Evolutionary conservation across 37 sponge, comb jelly and placozoan species (phyloP), one percentile per base, ranked within the genome.

Genomic region (Ephydatia muelleri): DNA sequence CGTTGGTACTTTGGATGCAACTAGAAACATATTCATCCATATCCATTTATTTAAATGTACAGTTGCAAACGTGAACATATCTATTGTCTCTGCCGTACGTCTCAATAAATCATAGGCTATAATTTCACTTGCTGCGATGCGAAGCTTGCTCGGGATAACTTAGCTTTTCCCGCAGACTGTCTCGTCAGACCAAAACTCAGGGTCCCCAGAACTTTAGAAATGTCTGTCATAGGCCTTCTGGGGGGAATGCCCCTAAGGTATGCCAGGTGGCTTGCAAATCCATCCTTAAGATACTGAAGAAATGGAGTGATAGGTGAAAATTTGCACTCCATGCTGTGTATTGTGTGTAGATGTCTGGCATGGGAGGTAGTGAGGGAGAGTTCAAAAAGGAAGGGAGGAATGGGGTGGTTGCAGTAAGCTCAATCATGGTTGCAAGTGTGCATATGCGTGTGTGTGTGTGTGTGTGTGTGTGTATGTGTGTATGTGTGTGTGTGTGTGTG

Each of bases 141-240:
- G 6, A 43, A 3, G 43, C 43, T 43, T 43, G 43, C 43, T 43
- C 43, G 43, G 43, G 43, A 6, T 43, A 43, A 43, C 43, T 43
- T 43, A 43, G 43, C 6, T 43, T 43, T 43, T 6, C 43, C 6
- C 43, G 43, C 43, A 43, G 43, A 6, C 43, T 67, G 64, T 2
- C 90, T 82, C 28, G 85, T 82, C 1, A 81, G 82, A 22, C 67
- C 70, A 65, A 90, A 90, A 65, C 77, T 76, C n/a, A 47, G 27
- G 29, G 79, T 57, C 6, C 82, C 81, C 5, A 81, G n/a, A 40
- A 85, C 69, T 9, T 65, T n/a, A 2, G 65, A 36, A 13, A 76
- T 78, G 65, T 85, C 81, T 32, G 39, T 31, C 49, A 64, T 67
- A 14, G 90, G 86, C 23, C 27, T 49, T 31, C 86, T 76, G n/a